Conservation (phyloP, 2,888 invertebrate species). For the Serripes groenlandicus region DNA sequence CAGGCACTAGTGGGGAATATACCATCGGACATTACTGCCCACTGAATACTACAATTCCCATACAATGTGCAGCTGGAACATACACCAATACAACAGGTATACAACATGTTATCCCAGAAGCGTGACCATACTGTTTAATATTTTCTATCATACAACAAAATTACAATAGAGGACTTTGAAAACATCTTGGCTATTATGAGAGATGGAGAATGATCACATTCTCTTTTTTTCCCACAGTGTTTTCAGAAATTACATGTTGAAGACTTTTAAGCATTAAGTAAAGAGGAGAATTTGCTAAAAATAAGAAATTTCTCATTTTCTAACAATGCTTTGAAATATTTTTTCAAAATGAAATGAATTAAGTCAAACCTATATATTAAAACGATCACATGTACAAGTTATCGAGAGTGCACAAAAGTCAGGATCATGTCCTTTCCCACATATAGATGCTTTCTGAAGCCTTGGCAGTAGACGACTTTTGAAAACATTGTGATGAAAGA, state of each 20-base stretch:
- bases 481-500: too few relatives aligned
- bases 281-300: neutral
- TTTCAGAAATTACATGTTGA: neutral
- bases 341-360: too few relatives aligned
- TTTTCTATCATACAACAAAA: neutral
- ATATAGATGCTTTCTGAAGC: too few relatives aligned
- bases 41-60: constrained; percentile 73
- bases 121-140: too few relatives aligned
- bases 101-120: too few relatives aligned
- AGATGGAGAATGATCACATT: neutral
- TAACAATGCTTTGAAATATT: neutral
- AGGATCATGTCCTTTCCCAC: too few relatives aligned
- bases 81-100: constrained; percentile 78
- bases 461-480: too few relatives aligned
- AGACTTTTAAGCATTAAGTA: neutral
- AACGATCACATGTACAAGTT: too few relatives aligned
- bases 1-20: constrained; percentile 81
- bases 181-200: too few relatives aligned
- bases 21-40: constrained; percentile 84
- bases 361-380: too few relatives aligned
- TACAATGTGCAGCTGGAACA: constrained; percentile 80
- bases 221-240: neutral
- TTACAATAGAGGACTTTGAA: too few relatives aligned
- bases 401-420: too few relatives aligned
- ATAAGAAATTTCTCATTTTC: neutral